Evolutionary conservation across 2,113 vertebrate species (phyloP).

Genomic region (Micronisus gabar): DNA sequence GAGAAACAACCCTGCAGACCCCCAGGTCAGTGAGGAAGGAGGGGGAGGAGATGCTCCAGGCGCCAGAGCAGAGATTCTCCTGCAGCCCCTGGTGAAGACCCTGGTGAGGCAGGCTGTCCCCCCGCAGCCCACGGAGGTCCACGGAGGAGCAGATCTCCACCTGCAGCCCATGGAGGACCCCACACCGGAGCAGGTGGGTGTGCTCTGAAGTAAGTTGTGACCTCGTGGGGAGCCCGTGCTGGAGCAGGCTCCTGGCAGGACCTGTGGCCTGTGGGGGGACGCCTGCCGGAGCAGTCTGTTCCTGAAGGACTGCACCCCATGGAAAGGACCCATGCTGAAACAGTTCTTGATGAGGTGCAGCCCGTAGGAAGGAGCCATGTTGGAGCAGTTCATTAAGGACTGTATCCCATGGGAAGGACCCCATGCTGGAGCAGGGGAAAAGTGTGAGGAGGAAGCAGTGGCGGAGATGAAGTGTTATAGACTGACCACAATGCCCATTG

Average conservation of each 20-base stretch:
- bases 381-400: background rate
- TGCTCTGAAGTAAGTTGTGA: background rate
- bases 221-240: accelerated
- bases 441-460: background rate
- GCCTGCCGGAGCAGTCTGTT: background rate
- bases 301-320: accelerated
- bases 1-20: background rate
- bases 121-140: background rate
- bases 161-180: accelerated
- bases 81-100: no score
- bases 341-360: background rate
- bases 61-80: accelerated
- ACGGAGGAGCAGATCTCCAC: background rate
- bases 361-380: background rate
- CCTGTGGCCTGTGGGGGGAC: accelerated
- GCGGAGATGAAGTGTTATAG: background rate
- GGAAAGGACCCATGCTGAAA: background rate
- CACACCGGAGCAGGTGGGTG: accelerated
- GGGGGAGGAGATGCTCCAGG: background rate
- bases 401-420: background rate
- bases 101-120: no score
- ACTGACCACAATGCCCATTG: background rate
- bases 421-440: background rate
- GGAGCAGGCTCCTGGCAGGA: background rate
- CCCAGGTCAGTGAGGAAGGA: background rate